Percentiles rank a stretch among this genome's conserved stretches.
Conservation (phyloP, 2,113 vertebrate genomes). For the Hippocampus comes region DNA sequence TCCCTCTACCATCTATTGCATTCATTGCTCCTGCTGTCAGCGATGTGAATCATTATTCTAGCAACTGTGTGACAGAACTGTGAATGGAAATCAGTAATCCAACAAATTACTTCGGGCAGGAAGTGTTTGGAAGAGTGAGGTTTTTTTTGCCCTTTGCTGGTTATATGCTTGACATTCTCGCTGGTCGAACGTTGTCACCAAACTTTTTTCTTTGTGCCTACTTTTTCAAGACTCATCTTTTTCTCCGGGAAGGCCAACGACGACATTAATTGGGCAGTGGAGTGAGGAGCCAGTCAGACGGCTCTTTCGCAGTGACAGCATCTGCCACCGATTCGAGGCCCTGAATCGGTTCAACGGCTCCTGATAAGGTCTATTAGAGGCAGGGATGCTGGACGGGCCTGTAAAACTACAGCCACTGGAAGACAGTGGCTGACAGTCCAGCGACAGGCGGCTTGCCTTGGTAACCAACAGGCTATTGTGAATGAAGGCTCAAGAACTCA, state of each 20-base stretch:
- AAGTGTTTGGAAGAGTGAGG: not conserved
- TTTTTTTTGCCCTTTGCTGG: not conserved
- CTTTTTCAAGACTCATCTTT: slow-evolving; percentile 1
- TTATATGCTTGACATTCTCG: slow-evolving; percentile 6
- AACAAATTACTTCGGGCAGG: not conserved
- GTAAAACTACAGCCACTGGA: slow-evolving; percentile 20
- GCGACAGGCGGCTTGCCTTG: slow-evolving; percentile 13
- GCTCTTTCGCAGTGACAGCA: slow-evolving; percentile 21
- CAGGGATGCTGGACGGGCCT: slow-evolving; percentile 6
- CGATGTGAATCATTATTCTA: not conserved
- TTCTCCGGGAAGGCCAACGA: slow-evolving; percentile 5
- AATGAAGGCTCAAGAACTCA: slow-evolving; percentile 6
- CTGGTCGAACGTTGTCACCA: slow-evolving; percentile 10
- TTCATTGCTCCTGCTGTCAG: not conserved
- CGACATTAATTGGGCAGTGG: slow-evolving; percentile 19
- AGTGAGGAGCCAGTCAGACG: slow-evolving; percentile 28
- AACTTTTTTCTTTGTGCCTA: slow-evolving; percentile 25
- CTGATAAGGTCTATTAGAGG: slow-evolving; percentile 42
- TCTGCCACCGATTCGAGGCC: slow-evolving; percentile 14
- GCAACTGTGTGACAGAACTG: not conserved
- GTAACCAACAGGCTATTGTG: slow-evolving; percentile 9
- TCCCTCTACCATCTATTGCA: not conserved
- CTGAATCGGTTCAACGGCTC: slow-evolving; percentile 28
- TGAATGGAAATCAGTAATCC: not conserved
- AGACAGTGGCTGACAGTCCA: slow-evolving; percentile 20